phyloP scores from a whole-genome alignment of 2,113 vertebrate genomes.

The Bos indicus region DNA sequence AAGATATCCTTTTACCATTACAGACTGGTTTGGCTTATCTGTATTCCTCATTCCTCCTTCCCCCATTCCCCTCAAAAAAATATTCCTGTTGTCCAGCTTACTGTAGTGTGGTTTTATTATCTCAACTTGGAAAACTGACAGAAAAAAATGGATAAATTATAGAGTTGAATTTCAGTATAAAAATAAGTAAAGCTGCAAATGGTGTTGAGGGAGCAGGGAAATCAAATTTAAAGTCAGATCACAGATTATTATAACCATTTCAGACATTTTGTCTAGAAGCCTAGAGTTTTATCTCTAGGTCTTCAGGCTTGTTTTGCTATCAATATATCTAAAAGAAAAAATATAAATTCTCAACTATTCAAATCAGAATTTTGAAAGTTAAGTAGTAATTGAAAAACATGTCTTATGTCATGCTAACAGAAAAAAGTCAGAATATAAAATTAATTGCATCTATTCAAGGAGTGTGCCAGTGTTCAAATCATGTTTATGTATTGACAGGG shows the following conservation, averaged over 20 bases:
- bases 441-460: not conserved
- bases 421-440: not conserved
- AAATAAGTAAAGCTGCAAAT: not conserved
- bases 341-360: not conserved
- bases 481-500: not conserved
- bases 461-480: not conserved
- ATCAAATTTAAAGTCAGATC: not conserved
- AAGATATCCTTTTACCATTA: not conserved
- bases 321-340: not conserved
- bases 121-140: not conserved
- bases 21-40: not conserved
- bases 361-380: not conserved
- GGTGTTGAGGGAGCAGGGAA: not conserved
- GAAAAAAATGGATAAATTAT: not conserved
- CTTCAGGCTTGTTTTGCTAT: not conserved
- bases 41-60: not conserved
- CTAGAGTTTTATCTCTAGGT: not conserved
- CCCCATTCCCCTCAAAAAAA: not conserved
- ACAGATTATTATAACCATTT: not conserved
- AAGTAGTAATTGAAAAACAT: not conserved
- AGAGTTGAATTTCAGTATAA: not conserved
- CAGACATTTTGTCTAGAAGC: not conserved
- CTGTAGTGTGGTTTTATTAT: not conserved
- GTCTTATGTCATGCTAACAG: not conserved
- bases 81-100: not conserved